Conservation (phyloP, 2,113 vertebrate species). For the Brienomyrus brachyistius region DNA sequence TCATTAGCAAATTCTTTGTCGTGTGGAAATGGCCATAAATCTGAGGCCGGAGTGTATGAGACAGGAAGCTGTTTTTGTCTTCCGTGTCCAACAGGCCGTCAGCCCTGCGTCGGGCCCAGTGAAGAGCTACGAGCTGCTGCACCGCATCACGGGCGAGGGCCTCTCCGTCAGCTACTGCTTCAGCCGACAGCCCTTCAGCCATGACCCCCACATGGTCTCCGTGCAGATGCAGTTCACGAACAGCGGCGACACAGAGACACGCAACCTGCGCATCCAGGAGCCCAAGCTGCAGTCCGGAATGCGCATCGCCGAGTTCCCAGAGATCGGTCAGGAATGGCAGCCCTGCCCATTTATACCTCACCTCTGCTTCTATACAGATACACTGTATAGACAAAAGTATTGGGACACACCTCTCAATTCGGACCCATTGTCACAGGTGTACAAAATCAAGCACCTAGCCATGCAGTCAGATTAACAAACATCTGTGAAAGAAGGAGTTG, state of each 20-base stretch:
- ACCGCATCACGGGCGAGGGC: conserved; percentile 87
- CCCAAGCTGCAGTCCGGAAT: conserved; percentile 80
- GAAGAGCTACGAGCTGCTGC: conserved; percentile 81
- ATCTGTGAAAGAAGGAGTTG: not conserved
- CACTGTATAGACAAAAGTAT: not conserved
- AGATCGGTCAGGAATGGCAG: conserved; percentile 69
- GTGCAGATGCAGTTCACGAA: conserved; percentile 92
- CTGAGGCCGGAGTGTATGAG: not conserved
- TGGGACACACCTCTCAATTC: not conserved
- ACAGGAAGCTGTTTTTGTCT: not conserved
- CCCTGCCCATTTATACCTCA: not conserved
- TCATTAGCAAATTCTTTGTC: not conserved
- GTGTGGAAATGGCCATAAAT: not conserved
- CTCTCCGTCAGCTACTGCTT: conserved; percentile 86
- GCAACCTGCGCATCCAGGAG: conserved; percentile 73
- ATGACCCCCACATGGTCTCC: conserved; percentile 83
- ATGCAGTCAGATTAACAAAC: not conserved
- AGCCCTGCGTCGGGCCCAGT: conserved; percentile 51
- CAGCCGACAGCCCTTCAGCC: conserved; percentile 78
- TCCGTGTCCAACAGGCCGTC: conserved; percentile 58
- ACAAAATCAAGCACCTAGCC: not conserved
- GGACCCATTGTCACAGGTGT: not conserved
- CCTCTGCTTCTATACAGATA: not conserved
- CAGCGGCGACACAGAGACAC: conserved; percentile 71
- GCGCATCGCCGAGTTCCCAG: conserved; percentile 84